These are phyloP conservation scores for Caenorhabditis inopinata DNA, from an alignment of 1,140 invertebrate genomes.

Conservation along the genomic window DNA sequence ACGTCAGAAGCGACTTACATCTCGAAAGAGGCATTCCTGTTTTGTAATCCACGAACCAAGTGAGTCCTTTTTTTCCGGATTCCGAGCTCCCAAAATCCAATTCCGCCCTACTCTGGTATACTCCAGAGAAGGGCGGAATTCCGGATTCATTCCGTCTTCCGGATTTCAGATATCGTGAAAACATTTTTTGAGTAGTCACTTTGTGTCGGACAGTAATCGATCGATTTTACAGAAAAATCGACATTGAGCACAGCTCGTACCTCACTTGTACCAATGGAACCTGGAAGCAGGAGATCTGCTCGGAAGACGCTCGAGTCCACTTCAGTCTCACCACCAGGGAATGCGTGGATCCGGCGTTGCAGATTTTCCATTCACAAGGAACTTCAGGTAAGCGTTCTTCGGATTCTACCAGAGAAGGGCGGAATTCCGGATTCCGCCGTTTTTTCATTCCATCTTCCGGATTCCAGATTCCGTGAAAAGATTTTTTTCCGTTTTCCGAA, in stretches of 20 bases:
- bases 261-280: neutral
- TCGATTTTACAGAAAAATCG: constrained; percentile 32
- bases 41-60: constrained; percentile 43
- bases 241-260: constrained; percentile 30
- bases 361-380: constrained; percentile 35
- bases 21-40: constrained; percentile 31
- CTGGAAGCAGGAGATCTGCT: constrained; percentile 37
- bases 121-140: no score
- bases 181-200: neutral
- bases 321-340: constrained; percentile 32
- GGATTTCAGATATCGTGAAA: neutral
- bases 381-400: constrained; percentile 34
- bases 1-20: neutral
- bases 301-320: constrained; percentile 20
- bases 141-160: neutral
- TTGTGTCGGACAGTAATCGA: neutral
- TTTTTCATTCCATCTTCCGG: no score
- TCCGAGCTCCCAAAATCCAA: no score
- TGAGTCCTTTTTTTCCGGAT: no score
- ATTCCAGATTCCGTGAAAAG: no score
- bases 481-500: no score
- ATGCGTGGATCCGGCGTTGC: constrained; percentile 31
- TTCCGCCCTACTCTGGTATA: no score
- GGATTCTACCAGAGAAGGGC: neutral
- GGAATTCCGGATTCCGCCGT: no score